These are phyloP conservation scores for Thalpophila matura DNA, from an alignment of 2,888 invertebrate species.

Conservation along the genomic window DNA sequence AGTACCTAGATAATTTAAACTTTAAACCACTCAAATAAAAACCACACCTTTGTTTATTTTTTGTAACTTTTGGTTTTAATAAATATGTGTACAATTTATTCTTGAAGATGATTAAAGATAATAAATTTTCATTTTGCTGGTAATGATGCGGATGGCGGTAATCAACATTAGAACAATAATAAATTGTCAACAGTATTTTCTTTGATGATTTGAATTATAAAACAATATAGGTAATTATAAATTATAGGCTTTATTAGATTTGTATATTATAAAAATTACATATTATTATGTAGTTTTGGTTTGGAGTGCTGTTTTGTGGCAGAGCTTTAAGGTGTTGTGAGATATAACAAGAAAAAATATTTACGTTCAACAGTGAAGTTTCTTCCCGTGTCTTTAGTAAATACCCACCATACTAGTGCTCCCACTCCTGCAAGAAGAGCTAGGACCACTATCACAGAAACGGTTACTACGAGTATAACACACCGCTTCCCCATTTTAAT, in stretches of 20 bases:
- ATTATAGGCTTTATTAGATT: constrained; percentile 10
- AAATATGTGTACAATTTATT: background rate
- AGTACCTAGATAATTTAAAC: background rate
- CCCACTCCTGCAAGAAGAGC: constrained; percentile 67
- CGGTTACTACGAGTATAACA: constrained; percentile 60
- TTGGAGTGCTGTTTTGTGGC: background rate
- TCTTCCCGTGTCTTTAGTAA: constrained; percentile 55
- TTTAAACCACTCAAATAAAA: background rate
- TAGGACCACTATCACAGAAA: constrained; percentile 57
- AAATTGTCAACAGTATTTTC: constrained; percentile 9
- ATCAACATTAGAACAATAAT: constrained; percentile 25
- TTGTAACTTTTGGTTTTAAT: background rate
- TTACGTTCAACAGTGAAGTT: constrained; percentile 29
- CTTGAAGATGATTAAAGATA: constrained; percentile 21
- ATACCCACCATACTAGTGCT: constrained; percentile 75
- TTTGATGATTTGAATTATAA: constrained; percentile 2
- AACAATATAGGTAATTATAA: background rate
- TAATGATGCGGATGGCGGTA: constrained; percentile 34
- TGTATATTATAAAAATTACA: background rate
- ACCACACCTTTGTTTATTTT: too few species aligned
- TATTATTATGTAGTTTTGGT: background rate
- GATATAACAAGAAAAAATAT: constrained; percentile 13
- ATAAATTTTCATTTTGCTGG: constrained; percentile 25
- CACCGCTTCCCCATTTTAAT: constrained; percentile 61
- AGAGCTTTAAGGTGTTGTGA: background rate